Evolutionary conservation across 2,113 vertebrate species (phyloP), one percentile per base, ranked within the genome.

Genomic region (pig (Sus scrofa)): DNA sequence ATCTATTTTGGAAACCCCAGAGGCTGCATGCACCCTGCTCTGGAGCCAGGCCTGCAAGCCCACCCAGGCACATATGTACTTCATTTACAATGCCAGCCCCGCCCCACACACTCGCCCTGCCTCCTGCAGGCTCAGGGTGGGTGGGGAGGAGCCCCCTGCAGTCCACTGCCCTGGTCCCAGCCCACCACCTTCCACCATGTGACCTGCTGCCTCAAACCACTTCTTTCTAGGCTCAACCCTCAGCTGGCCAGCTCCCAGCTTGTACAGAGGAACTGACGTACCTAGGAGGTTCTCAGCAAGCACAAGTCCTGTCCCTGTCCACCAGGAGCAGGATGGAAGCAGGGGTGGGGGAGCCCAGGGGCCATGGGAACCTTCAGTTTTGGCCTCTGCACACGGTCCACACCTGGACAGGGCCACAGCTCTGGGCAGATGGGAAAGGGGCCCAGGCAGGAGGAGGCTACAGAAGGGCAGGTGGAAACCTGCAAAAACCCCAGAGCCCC

Each of bases 261-360:
- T 22, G 12, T 6, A 44, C 44, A 44, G 44, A 44, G 8, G 44
- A 44, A 44, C 44, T 44, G 44, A 44, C 5, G 4, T 8, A n/a
- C 50, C 83, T 12, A 10, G 70, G 0, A 16, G 60, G 73, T 24
- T 4, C 68, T 77, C 2, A 0, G 58, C 3, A 4, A 54, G 30
- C 78, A 50, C 1, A 2, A 82, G 32, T 26, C 70, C 70, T 27
- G 7, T 2, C 30, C 19, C n/a, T 1, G 0, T 9, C 39, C 52
- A 13, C 58, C 1, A 2, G 9, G 7, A 79, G 26, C 37, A 18
- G 4, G 73, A 60, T 12, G n/a, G 63, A 60, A 39, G 20, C 12
- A 82, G 2, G 16, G 34, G 18, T 10, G 0, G 22, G 54, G 27
- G 74, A n/a, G 11, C 14, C 4, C 18, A 0, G 1, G 44, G 82